A percentile compares a stretch with the other conserved stretches of the same genome.
These are phyloP conservation scores for Drosophila paucipuncta DNA, from an alignment of 2,888 invertebrate genomes.

Conservation along the genomic window DNA sequence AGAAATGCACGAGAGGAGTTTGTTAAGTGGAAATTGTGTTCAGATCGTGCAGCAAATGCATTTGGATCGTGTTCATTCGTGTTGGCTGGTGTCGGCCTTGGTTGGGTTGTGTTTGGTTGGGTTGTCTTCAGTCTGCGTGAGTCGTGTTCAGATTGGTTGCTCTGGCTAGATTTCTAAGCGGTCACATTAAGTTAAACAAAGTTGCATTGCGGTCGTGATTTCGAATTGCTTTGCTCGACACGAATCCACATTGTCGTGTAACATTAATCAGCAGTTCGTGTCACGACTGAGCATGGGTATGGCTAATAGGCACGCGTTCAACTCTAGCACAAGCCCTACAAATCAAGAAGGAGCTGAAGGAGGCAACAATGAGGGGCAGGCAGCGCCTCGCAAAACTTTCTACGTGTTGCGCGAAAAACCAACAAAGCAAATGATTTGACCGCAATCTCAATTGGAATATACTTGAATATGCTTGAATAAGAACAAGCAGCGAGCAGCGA, in stretches of 20 bases:
- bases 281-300: background rate
- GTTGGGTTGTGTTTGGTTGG: background rate
- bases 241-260: background rate
- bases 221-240: background rate
- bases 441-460: constrained; percentile 52
- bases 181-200: background rate
- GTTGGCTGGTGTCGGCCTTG: background rate
- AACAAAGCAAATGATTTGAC: constrained; percentile 58
- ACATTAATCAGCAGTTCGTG: background rate
- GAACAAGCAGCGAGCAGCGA: constrained; percentile 6
- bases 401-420: constrained; percentile 49
- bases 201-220: background rate
- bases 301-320: constrained; percentile 3
- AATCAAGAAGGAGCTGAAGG: constrained; percentile 14
- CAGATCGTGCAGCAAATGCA: background rate
- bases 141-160: background rate
- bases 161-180: background rate
- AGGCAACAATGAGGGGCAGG: constrained; percentile 7
- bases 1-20: background rate
- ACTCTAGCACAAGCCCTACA: constrained; percentile 1
- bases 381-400: constrained; percentile 43
- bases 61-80: background rate
- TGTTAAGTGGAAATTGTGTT: background rate
- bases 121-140: background rate
- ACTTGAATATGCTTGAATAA: constrained; percentile 37